Evolutionary conservation across 2,113 vertebrate genomes (phyloP).

Genomic region (Malaclemys terrapin): DNA sequence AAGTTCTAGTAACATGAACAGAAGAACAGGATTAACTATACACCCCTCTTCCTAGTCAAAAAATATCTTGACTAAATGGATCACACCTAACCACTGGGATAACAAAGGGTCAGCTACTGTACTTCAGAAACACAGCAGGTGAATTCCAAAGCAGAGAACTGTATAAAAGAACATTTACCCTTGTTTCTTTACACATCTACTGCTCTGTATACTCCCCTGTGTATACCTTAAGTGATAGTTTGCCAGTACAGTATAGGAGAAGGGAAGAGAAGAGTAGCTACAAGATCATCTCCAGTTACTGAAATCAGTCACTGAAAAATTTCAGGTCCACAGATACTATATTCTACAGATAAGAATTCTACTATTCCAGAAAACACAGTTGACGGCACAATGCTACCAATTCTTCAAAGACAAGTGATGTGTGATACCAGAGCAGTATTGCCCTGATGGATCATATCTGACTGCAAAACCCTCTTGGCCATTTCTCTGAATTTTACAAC

Average conservation of each 20-base stretch:
- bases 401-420: neutral
- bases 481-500: neutral
- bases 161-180: neutral
- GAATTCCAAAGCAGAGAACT: neutral
- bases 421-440: neutral
- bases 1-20: neutral
- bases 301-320: neutral
- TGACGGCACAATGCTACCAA: neutral
- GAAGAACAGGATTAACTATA: neutral
- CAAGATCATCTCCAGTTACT: neutral
- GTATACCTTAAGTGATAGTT: neutral
- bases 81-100: neutral
- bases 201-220: neutral
- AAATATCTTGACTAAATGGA: neutral
- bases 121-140: neutral
- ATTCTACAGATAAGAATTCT: neutral
- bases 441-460: neutral
- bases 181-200: neutral
- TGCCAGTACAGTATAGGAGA: neutral
- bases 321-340: neutral
- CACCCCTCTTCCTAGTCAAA: neutral
- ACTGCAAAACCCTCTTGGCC: slow-evolving; percentile 1
- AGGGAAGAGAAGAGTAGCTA: neutral
- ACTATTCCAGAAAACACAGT: neutral
- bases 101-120: neutral